Conservation (phyloP, 2,797 vertebrate genomes). For the Pangasius djambal region DNA sequence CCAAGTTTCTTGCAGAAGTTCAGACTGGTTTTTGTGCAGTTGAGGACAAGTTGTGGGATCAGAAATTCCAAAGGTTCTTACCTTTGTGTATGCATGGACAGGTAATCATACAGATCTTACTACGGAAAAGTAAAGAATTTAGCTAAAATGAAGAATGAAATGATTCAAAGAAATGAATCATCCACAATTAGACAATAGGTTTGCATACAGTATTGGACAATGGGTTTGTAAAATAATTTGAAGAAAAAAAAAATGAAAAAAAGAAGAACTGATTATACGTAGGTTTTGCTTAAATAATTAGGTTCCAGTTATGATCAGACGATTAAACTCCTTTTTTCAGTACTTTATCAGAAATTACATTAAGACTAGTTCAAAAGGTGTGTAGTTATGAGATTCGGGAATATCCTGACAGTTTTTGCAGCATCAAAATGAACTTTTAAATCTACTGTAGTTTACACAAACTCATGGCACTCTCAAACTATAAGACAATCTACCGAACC, state of each 20-base stretch:
- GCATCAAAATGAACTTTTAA: not conserved
- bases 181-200: not conserved
- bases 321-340: not conserved
- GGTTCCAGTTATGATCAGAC: not conserved
- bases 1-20: slow-evolving; percentile 46
- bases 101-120: not conserved
- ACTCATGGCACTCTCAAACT: not conserved
- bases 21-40: slow-evolving; percentile 17
- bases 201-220: not conserved
- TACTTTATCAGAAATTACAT: not conserved
- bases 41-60: slow-evolving; percentile 4
- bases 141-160: not conserved
- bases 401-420: no score
- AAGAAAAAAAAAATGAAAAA: not conserved
- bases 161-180: not conserved
- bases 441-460: no score
- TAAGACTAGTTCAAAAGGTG: not conserved
- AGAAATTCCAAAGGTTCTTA: slow-evolving; percentile 3
- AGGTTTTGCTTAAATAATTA: not conserved
- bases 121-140: not conserved
- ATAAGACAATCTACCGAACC: not conserved
- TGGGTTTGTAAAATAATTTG: no score
- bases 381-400: not conserved
- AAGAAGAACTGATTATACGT: not conserved
- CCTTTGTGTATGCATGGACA: not conserved